A percentile compares a stretch with the other conserved stretches of the same genome.
Evolutionary conservation across 2,113 vertebrate genomes (phyloP).

Genomic region (Crypturellus undulatus): DNA sequence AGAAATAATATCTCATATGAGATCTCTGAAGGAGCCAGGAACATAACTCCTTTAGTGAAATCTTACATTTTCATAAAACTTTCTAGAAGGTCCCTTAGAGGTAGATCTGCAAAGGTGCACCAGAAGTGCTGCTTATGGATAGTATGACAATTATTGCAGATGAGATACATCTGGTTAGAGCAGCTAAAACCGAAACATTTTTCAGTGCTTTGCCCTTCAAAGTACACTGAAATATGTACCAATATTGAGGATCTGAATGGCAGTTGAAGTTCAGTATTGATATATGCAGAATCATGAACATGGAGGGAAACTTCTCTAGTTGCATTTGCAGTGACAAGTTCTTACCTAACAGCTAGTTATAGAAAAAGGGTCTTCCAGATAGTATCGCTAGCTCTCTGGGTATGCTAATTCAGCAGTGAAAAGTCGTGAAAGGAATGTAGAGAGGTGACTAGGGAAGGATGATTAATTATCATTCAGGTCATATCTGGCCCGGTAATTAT

Average conservation of each 20-base stretch:
- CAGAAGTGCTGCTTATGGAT: not conserved
- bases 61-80: not conserved
- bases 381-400: not conserved
- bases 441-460: not conserved
- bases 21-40: not conserved
- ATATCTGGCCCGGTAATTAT: not conserved
- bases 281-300: accelerated
- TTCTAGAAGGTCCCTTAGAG: not conserved
- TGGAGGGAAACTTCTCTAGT: not conserved
- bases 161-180: not conserved
- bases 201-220: not conserved
- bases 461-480: not conserved
- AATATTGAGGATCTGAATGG: not conserved
- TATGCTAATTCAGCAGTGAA: not conserved
- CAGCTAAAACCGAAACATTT: not conserved
- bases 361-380: not conserved
- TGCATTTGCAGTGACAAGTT: not conserved
- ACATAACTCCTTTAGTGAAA: not conserved
- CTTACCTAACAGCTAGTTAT: not conserved
- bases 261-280: not conserved
- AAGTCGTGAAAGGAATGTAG: not conserved
- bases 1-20: not conserved
- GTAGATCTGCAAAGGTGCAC: not conserved
- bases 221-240: not conserved
- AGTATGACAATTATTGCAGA: not conserved